Base-by-base conservation (phyloP, 2,113 vertebrate species). In the Suncus etruscus region DNA sequence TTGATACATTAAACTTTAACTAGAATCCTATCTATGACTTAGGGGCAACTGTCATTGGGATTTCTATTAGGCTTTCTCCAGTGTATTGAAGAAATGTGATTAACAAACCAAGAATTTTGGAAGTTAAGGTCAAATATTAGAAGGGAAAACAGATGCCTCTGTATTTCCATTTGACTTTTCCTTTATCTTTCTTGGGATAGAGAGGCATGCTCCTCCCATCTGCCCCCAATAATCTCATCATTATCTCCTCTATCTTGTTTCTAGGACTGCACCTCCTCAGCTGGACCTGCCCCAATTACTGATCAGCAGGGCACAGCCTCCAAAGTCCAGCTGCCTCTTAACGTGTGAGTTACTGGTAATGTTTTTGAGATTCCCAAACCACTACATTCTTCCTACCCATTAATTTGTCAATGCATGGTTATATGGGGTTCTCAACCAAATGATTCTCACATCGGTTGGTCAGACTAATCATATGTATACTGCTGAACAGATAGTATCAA, bases 281-380 rank as follows among this genome's bases (percentile, higher is more conserved):
- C 97, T 48, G 98, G 97, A 95, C 96, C 97, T 31, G 95, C 97
- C 77, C 98, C 98, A 69, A 97, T 97, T 54, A 97, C 96, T 96
- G 99, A 98, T 95, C 99, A 99, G 95, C 98, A 99, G 96, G 97
- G 98, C 96, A 98, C 97, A 61, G 97, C 98, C 50, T 96, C 98
- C 95, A 99, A 99, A 97, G 98, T 98, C 97, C 99, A 99, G 97
- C 98, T 99, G 77, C 99, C 99, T 70, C 99, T 99, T 96, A 99
- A 99, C 96, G 98, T 99, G 99, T 99, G 98, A 99, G 99, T 98
- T 94, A 61, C 18, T 61, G 18, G 39, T 16, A 27, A n/a, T n/a
- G 9, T 79, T 50, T 93, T 90, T 16, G n/a, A 32, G 77, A 20
- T 45, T 39, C 65, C 72, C 29, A 8, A 3, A 8, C 51, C n/a